Base-by-base conservation (phyloP, 2,797 vertebrate species). In the Hydrophis major region DNA sequence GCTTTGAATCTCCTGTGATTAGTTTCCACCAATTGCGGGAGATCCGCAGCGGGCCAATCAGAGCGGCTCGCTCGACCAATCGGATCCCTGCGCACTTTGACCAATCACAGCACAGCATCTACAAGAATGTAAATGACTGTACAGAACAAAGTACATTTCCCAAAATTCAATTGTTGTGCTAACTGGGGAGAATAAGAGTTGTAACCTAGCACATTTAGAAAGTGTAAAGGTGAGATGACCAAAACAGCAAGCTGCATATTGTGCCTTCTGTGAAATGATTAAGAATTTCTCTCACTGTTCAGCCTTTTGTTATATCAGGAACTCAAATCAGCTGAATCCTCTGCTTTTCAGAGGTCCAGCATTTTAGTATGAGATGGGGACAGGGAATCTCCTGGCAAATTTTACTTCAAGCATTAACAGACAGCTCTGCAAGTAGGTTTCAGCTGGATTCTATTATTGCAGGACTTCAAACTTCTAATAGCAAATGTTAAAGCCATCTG, bases 391-490 rank as follows among this genome's bases (percentile, higher is more conserved):
- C 32, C 27, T 63, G 56, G 27, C 27, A 66, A n/a, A 61, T 91
- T 63, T 93, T 50, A 22, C 4, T 90, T n/a, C 61, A 27, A 20
- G 57, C 86, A 42, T 59, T 59, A 89, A 22, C 32, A 87, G 14
- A n/a, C n/a, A 16, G 53, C 56, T 2, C 8, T 92, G 57, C 10
- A 60, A 37, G 53, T 93, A 83, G 22, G 92, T 93, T 91, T 95
- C 89, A 95, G 74, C 93, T 93, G 94, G 93, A 91, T 91, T 90
- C 27, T 74, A 88, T 95, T 95, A 96, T 83, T 57, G 83, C 93
- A 88, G 57, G 90, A 96, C 95, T 63, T 93, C 0, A 0, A 89
- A 92, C 92, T 86, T 93, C 56, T 90, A 93, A 63, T 27, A 86
- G 37, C 78, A 94, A 92, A 96, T 74, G 74, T 74, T 92, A 91